A percentile compares a stretch with the other conserved stretches of the same genome.
Evolutionary conservation across 53 echinoderm and acorn worm genomes (phyloP).

Genomic region (Astropecten irregularis): DNA sequence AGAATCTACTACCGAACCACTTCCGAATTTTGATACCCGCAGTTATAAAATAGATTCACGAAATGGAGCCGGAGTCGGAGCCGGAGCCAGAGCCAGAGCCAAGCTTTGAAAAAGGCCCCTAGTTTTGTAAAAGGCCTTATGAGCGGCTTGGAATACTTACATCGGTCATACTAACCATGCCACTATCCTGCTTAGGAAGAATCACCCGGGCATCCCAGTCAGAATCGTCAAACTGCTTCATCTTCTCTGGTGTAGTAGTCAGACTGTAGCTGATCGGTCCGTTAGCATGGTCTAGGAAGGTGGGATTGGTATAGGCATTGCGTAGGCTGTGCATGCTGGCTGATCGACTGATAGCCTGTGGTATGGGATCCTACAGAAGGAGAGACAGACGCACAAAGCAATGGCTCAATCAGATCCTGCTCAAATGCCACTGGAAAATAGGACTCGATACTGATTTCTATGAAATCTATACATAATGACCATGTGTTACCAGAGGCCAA

Average conservation of each 20-base stretch:
- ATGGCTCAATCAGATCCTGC: no score
- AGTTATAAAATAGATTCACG: no score
- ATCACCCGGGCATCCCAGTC: slow-evolving; percentile 68
- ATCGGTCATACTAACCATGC: slow-evolving; percentile 92
- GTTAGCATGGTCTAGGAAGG: slow-evolving; percentile 64
- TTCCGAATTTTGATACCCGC: no score
- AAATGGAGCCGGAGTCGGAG: no score
- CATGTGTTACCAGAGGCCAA: no score
- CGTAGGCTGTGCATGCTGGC: slow-evolving; percentile 88
- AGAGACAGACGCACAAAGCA: no score
- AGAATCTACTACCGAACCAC: no score
- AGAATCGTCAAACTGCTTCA: slow-evolving; percentile 62
- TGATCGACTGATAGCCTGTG: slow-evolving; percentile 84
- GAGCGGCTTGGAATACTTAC: no score
- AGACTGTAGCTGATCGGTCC: slow-evolving; percentile 65
- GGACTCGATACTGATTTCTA: background rate
- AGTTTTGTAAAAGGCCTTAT: no score
- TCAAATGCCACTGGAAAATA: background rate
- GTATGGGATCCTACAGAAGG: slow-evolving; percentile 84
- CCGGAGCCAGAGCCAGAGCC: no score
- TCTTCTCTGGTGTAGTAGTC: slow-evolving; percentile 65
- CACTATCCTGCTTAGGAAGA: slow-evolving; percentile 80
- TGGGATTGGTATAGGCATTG: slow-evolving; percentile 86
- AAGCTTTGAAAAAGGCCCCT: no score
- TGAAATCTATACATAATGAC: no score